phyloP scores from a whole-genome alignment of 92 coral and sea anemone genomes.

The Umimayanthus chanpuru region DNA sequence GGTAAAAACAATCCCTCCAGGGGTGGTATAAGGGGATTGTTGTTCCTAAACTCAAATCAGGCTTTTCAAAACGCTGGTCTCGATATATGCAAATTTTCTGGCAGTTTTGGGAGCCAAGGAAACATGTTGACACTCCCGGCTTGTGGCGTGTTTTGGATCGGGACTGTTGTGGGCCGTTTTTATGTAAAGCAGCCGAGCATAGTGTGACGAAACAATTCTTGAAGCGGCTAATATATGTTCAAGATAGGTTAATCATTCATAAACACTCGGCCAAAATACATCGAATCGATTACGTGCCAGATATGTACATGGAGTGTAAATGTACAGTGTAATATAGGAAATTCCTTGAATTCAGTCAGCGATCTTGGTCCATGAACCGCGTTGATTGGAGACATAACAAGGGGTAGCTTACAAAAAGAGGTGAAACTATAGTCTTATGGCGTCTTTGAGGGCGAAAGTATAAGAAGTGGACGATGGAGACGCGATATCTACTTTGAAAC shows the following conservation, averaged over 20 bases:
- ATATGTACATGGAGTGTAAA: neutral
- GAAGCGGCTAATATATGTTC: conserved; percentile 16
- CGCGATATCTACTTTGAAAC: too few species aligned
- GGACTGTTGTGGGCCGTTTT: conserved; percentile 26
- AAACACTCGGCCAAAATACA: conserved; percentile 3
- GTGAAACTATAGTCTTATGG: conserved; percentile 16
- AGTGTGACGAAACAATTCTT: conserved; percentile 20
- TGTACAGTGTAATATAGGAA: neutral
- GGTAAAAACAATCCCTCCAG: neutral
- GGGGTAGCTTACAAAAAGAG: neutral
- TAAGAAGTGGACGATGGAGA: neutral
- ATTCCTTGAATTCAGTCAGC: neutral
- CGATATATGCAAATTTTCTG: conserved; percentile 29
- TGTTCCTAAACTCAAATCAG: neutral
- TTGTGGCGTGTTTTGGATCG: conserved; percentile 21
- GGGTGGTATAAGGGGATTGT: neutral
- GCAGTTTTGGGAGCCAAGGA: conserved; percentile 26
- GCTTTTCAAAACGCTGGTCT: conserved; percentile 8
- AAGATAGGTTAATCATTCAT: conserved; percentile 33
- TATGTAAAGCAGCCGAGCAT: conserved; percentile 27
- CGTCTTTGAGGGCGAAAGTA: neutral
- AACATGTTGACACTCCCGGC: conserved; percentile 11
- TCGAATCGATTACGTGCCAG: neutral
- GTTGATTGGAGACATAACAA: conserved; percentile 12
- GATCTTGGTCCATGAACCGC: neutral